Conservation (phyloP, 1,140 invertebrate genomes). For the Homarus americanus region DNA sequence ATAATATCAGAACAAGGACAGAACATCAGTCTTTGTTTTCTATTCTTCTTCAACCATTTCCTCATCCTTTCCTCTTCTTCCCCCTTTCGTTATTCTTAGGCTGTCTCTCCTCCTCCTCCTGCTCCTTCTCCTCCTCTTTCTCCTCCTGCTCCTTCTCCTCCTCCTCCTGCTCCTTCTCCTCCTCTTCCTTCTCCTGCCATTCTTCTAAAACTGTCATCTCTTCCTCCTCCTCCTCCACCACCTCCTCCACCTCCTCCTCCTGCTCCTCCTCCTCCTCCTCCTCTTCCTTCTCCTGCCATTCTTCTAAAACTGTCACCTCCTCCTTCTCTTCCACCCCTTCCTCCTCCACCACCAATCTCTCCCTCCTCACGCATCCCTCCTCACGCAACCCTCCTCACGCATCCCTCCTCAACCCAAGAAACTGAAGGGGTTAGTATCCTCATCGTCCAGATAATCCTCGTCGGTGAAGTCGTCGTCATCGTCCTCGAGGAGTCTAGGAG, state of each 20-base stretch:
- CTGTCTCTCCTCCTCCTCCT: too few relatives aligned
- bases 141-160: too few relatives aligned
- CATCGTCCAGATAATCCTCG: conserved; percentile 1
- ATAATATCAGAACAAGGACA: too few relatives aligned
- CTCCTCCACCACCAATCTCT: background rate
- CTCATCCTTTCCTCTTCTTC: too few relatives aligned
- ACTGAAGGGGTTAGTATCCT: conserved; percentile 45
- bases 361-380: background rate
- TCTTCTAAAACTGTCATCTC: background rate
- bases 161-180: too few relatives aligned
- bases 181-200: background rate
- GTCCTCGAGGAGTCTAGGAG: conserved; percentile 35
- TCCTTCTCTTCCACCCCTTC: background rate
- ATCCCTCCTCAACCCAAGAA: conserved; percentile 40
- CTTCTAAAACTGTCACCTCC: background rate
- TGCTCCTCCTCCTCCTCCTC: too few relatives aligned
- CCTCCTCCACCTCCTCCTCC: background rate
- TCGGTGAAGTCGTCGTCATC: conserved; percentile 25
- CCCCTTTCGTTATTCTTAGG: too few relatives aligned
- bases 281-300: background rate
- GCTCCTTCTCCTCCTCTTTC: too few relatives aligned
- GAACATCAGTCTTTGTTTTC: too few relatives aligned
- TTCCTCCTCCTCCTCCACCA: background rate
- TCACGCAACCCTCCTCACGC: background rate
- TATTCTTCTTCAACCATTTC: too few relatives aligned